phyloP scores from a whole-genome alignment of 2,113 vertebrate genomes.

The Synchiropus splendidus region DNA sequence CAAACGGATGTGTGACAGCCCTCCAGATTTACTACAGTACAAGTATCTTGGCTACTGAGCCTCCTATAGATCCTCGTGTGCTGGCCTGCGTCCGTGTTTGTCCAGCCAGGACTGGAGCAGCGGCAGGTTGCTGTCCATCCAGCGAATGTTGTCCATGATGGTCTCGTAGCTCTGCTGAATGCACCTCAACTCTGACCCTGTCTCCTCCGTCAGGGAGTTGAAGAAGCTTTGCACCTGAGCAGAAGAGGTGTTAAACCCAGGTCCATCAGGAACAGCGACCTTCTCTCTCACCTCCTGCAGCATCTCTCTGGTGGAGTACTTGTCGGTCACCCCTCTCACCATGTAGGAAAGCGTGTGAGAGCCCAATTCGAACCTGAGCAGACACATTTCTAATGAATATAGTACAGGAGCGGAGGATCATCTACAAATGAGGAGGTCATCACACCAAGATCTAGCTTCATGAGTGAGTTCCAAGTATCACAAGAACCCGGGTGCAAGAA shows the following conservation, averaged over 20 bases:
- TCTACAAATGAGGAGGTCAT: neutral
- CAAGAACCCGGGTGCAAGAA: neutral
- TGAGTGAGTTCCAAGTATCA: neutral
- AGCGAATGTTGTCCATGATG: conserved; percentile 79
- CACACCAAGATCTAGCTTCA: neutral
- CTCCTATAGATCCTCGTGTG: conserved; percentile 48
- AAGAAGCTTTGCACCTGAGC: conserved; percentile 76
- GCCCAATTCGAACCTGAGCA: conserved; percentile 78
- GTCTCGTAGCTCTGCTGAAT: conserved; percentile 78
- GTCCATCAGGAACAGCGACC: neutral
- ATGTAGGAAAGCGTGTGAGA: conserved; percentile 62
- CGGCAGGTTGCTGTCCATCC: conserved; percentile 78
- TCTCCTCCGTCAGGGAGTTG: conserved; percentile 68
- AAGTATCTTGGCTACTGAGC: too few species aligned
- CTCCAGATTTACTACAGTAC: too few species aligned
- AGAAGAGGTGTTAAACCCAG: neutral
- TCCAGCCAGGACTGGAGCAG: conserved; percentile 71
- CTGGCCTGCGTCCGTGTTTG: conserved; percentile 6
- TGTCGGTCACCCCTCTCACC: conserved; percentile 70
- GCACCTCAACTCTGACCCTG: conserved; percentile 71
- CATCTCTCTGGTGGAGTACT: conserved; percentile 74
- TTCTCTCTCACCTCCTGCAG: conserved; percentile 68
- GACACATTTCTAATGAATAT: neutral
- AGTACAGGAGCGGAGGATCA: too few species aligned
- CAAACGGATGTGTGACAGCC: too few species aligned